Conservation (phyloP, 2,113 vertebrate species). For the Neogobius melanostomus region DNA sequence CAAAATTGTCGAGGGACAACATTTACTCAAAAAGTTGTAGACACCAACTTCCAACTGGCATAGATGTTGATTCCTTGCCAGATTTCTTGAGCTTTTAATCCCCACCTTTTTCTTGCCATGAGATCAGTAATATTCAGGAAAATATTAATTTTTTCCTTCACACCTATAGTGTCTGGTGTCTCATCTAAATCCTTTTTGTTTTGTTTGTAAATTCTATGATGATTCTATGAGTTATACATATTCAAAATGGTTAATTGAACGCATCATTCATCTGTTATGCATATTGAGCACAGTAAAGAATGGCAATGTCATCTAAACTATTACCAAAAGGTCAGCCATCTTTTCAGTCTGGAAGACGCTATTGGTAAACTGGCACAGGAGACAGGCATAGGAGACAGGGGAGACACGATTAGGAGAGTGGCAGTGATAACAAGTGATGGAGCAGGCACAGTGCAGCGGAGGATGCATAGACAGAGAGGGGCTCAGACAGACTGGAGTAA, state of each 20-base stretch:
- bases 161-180: too few relatives aligned
- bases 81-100: too few relatives aligned
- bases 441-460: slow-evolving; percentile 34
- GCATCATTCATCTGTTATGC: neutral
- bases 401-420: slow-evolving; percentile 15
- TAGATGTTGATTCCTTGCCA: too few relatives aligned
- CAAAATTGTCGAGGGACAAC: too few relatives aligned
- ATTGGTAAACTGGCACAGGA: slow-evolving; percentile 10
- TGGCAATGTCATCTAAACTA: neutral
- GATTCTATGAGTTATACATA: too few relatives aligned
- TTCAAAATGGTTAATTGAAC: neutral
- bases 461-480: slow-evolving; percentile 2
- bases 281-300: neutral
- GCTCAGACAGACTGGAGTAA: slow-evolving; percentile 32
- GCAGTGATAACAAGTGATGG: slow-evolving; percentile 25
- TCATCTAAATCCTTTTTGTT: too few relatives aligned
- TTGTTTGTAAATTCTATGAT: too few relatives aligned
- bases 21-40: too few relatives aligned
- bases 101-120: too few relatives aligned
- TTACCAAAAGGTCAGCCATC: slow-evolving; percentile 20
- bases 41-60: too few relatives aligned
- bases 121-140: too few relatives aligned
- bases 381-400: slow-evolving; percentile 7
- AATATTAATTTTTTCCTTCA: too few relatives aligned
- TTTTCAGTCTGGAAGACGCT: slow-evolving; percentile 6